phyloP scores from a whole-genome alignment of 2,888 invertebrate species.

The Tenthredo mesomela region DNA sequence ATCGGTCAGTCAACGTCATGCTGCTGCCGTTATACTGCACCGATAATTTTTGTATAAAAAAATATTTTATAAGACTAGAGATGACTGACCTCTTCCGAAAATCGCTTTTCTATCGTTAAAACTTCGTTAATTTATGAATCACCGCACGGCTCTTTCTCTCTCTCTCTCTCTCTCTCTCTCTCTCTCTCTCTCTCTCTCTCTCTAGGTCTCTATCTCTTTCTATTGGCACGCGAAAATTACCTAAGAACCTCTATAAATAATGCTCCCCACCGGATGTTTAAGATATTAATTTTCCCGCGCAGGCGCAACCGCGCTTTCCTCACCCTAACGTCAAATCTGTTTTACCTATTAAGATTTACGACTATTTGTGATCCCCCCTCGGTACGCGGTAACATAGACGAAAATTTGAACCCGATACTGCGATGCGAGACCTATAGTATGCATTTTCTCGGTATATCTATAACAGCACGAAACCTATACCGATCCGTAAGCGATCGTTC shows the following conservation, averaged over 20 bases:
- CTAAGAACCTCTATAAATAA: conserved; percentile 43
- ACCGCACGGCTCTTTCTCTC: conserved; percentile 9
- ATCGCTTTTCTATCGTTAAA: background rate
- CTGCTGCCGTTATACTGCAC: no score
- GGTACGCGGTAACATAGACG: background rate
- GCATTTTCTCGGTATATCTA: background rate
- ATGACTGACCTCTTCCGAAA: background rate
- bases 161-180: conserved; percentile 24
- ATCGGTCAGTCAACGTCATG: background rate
- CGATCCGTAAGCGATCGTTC: background rate
- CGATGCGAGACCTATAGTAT: background rate
- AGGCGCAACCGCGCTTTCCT: conserved; percentile 22
- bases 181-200: conserved; percentile 16
- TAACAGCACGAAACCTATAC: background rate
- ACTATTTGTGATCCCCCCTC: conserved; percentile 33
- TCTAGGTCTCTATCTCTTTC: conserved; percentile 32
- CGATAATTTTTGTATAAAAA: background rate
- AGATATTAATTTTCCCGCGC: conserved; percentile 46
- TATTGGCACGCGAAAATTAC: conserved; percentile 51
- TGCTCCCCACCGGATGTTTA: conserved; percentile 48
- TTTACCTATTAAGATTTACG: conserved; percentile 49
- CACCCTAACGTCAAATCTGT: conserved; percentile 27
- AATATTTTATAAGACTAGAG: background rate
- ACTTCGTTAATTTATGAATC: conserved; percentile 19
- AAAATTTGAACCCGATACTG: background rate